These are phyloP conservation scores for Agriotes lineatus DNA, from an alignment of 2,888 invertebrate species.

Conservation along the genomic window DNA sequence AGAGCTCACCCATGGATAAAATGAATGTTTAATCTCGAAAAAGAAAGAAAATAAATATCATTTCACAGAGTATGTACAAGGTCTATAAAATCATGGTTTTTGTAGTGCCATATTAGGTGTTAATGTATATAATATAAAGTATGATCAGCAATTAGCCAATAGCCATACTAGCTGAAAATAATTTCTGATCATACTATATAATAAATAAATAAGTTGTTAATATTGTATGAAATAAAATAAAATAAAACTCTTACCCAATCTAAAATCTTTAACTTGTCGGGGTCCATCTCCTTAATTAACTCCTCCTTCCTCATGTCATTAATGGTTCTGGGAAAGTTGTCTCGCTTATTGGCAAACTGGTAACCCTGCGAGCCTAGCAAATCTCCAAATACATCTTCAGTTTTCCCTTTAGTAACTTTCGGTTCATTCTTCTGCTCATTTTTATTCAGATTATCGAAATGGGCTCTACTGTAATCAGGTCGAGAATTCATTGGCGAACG, in stretches of 20 bases:
- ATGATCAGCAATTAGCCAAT: too few relatives aligned
- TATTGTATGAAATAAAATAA: not conserved
- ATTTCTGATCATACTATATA: too few relatives aligned
- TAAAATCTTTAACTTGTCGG: constrained; percentile 85
- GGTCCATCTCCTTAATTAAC: constrained; percentile 89
- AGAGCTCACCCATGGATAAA: too few relatives aligned
- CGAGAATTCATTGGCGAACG: constrained; percentile 62
- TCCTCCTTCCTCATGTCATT: constrained; percentile 94
- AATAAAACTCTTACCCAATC: constrained; percentile 76
- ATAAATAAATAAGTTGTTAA: too few relatives aligned
- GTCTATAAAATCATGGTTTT: too few relatives aligned
- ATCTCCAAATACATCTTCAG: constrained; percentile 89
- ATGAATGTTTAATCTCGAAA: too few relatives aligned
- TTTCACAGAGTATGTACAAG: too few relatives aligned
- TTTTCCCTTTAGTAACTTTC: constrained; percentile 63
- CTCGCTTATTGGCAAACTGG: constrained; percentile 80
- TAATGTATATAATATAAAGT: too few relatives aligned
- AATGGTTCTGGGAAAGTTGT: constrained; percentile 86
- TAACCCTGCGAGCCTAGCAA: constrained; percentile 92
- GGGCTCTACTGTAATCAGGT: constrained; percentile 76
- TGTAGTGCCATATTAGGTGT: too few relatives aligned
- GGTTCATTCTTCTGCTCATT: constrained; percentile 49
- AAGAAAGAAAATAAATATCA: too few relatives aligned
- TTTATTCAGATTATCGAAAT: constrained; percentile 72
- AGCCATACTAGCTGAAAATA: too few relatives aligned